Evolutionary conservation across 30 jellyfish, hydroid and myxozoan species (phyloP), one percentile per base, ranked within the genome.

Genomic region (Morbakka virulenta): DNA sequence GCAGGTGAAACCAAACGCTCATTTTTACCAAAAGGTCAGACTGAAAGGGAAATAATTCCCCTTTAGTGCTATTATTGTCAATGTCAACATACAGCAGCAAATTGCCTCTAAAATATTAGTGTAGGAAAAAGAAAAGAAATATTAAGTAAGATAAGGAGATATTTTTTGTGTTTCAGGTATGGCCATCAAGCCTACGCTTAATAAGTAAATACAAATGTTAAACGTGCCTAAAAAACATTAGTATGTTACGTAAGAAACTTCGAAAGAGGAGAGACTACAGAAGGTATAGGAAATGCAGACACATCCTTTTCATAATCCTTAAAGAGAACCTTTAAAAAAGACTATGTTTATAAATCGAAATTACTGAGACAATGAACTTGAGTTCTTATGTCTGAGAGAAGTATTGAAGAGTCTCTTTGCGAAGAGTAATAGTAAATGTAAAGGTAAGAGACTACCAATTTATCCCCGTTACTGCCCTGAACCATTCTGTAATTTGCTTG

Each of bases 371-470:
- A 20, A n/a, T 76, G 0, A 76, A 76, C 29, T 27, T 76, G 28
- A 64, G 29, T 64, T 63, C 88, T 3, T 77, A 63, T 77, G 88
- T 80, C 11, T 62, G 74, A 3, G 31, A 62, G 25, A 77, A 77
- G 81, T 77, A 47, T 26, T 21, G 20, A 1, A 77, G 51, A 32
- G 53, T 36, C 22, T 25, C 28, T 21, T 62, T 73, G 64, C 27
- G n/a, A n/a, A 23, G 14, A 4, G n/a, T 35, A 4, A 62, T 63
- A 28, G 13, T 77, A 62, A 70, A 50, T 2, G 73, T 35, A 41
- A 50, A 41, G 0, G 75, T n/a, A n/a, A n/a, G n/a, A n/a, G n/a
- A n/a, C n/a, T n/a, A n/a, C n/a, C n/a, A n/a, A n/a, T n/a, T 13
- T 26, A 31, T 32, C 12, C 81, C 69, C 0, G 57, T 76, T 25